These are phyloP conservation scores for Drosophila melanogaster DNA, from an alignment of 1,140 invertebrate genomes.

Conservation along the genomic window Release_6_plus_ISO1_MT NT_033779.5:11344001-11344500, in stretches of 20 bases:
- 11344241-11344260: conserved; percentile 53
- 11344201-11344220: conserved; percentile 20
- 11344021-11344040: conserved; percentile 45
- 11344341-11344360: conserved; percentile 44
- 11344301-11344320: conserved; percentile 77
- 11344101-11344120: conserved; percentile 75
- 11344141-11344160: conserved; percentile 71
- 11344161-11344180: conserved; percentile 50
- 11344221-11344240: conserved; percentile 16
- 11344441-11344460: conserved; percentile 76
- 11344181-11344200: conserved; percentile 46
- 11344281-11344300: conserved; percentile 55
- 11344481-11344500: conserved; percentile 57
- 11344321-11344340: conserved; percentile 50
- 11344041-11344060: conserved; percentile 36
- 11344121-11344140: conserved; percentile 75
- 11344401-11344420: conserved; percentile 48
- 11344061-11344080: conserved; percentile 27
- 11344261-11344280: conserved; percentile 12
- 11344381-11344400: conserved; percentile 15
- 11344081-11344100: conserved; percentile 59
- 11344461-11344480: conserved; percentile 79
- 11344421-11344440: conserved; percentile 45
- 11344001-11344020: conserved; percentile 28
- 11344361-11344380: conserved; percentile 2